Percentiles rank a stretch among this genome's conserved stretches.
Conservation (phyloP, 2,797 vertebrate species). For the Enoplosus armatus region DNA sequence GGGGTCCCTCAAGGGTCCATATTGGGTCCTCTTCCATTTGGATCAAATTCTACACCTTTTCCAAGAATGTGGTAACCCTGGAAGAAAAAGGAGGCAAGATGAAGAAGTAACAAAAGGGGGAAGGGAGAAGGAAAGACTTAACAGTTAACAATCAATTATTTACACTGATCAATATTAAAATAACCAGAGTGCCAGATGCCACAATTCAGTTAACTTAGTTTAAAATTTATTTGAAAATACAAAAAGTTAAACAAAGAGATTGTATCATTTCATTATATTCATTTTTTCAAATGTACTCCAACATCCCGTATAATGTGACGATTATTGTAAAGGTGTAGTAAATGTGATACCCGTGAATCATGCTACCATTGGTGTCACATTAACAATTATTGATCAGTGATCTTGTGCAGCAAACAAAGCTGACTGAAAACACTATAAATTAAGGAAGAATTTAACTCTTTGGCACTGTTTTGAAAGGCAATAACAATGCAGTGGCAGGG, state of each 20-base stretch:
- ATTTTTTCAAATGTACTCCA: neutral
- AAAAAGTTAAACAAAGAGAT: conserved; percentile 18
- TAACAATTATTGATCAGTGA: neutral
- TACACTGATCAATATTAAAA: neutral
- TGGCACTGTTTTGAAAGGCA: neutral
- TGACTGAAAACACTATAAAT: conserved; percentile 4
- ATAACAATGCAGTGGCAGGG: neutral
- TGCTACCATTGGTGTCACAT: neutral
- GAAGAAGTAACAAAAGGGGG: neutral
- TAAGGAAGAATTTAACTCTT: neutral
- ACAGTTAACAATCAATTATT: neutral
- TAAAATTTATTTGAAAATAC: conserved; percentile 40
- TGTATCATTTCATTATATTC: neutral
- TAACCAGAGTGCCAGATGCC: conserved; percentile 1
- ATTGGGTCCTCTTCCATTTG: neutral
- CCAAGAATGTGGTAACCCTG: neutral
- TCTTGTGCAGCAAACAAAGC: neutral
- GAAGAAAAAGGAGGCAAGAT: neutral
- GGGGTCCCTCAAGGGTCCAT: neutral
- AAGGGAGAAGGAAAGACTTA: neutral
- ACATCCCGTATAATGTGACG: neutral
- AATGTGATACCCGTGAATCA: neutral
- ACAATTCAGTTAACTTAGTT: neutral
- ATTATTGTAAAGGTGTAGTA: neutral
- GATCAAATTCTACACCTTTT: neutral